A percentile compares a stretch with the other conserved stretches of the same genome.
Conservation (phyloP, 2,888 invertebrate genomes). For the Enchytraeus crypticus region DNA sequence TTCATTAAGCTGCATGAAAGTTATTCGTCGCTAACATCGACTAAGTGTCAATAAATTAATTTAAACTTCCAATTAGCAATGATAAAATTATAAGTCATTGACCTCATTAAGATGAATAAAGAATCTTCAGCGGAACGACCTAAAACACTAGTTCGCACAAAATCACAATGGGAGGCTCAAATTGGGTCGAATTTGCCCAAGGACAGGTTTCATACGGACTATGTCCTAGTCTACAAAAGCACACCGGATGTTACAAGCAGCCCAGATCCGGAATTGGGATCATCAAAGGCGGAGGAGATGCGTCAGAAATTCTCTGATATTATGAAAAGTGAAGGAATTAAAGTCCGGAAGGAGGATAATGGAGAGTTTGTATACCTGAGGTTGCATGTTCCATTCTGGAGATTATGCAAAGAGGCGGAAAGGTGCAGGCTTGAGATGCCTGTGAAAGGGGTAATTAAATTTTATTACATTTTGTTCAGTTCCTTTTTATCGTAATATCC, state of each 20-base stretch:
- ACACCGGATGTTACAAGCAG: neutral
- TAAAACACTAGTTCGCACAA: neutral
- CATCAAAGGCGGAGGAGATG: slow-evolving; percentile 5
- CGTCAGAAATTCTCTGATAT: slow-evolving; percentile 32
- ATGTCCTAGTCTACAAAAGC: neutral
- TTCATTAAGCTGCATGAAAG: no score
- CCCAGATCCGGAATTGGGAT: neutral
- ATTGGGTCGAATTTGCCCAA: neutral
- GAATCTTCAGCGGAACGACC: no score
- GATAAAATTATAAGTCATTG: no score
- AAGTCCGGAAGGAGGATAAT: slow-evolving; percentile 29
- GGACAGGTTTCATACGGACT: neutral
- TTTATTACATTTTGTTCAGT: no score
- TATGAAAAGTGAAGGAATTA: slow-evolving; percentile 36
- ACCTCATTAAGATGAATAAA: no score
- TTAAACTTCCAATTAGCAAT: no score
- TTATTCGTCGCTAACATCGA: no score
- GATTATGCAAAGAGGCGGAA: slow-evolving; percentile 45
- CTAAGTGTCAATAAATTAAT: no score
- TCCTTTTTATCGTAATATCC: no score
- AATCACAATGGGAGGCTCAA: neutral
- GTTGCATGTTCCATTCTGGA: slow-evolving; percentile 41
- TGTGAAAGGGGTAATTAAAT: slow-evolving; percentile 40
- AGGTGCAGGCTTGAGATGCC: slow-evolving; percentile 44
- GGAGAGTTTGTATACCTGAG: slow-evolving; percentile 24